phyloP scores from a whole-genome alignment of 2,797 vertebrate species.

The Scyliorhinus canicula region DNA sequence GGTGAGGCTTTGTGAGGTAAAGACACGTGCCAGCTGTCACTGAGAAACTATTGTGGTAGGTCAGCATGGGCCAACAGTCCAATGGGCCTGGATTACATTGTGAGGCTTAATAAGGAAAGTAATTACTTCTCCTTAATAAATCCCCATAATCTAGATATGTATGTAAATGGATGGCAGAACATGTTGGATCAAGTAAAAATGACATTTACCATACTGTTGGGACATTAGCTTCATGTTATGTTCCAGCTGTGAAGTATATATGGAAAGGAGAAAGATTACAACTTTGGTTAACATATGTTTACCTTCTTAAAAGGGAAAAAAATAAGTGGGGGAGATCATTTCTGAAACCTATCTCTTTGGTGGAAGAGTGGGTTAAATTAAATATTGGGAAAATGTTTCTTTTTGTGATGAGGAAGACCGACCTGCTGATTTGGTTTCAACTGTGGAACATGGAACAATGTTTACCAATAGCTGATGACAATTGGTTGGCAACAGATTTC shows the following conservation, averaged over 20 bases:
- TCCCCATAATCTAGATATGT: slow-evolving; percentile 36
- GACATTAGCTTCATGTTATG: not conserved
- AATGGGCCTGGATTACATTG: slow-evolving; percentile 50
- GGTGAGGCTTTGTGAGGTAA: slow-evolving; percentile 63
- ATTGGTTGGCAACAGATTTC: not conserved
- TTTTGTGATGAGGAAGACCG: not conserved
- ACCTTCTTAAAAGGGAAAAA: not conserved
- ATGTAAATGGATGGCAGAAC: not conserved
- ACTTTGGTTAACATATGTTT: not conserved
- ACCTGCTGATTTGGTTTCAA: not conserved
- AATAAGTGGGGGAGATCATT: not conserved
- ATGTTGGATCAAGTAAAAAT: not conserved
- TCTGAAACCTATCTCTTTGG: not conserved
- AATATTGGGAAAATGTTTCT: not conserved
- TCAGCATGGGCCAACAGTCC: slow-evolving; percentile 58
- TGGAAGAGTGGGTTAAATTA: not conserved
- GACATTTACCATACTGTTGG: not conserved
- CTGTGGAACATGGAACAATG: too few relatives aligned
- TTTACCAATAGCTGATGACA: not conserved
- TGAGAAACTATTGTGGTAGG: slow-evolving; percentile 63
- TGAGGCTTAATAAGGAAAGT: slow-evolving; percentile 46
- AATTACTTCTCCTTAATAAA: slow-evolving; percentile 43
- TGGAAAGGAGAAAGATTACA: not conserved
- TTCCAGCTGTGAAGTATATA: not conserved
- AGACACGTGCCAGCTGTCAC: slow-evolving; percentile 68